Evolutionary conservation across 1,140 invertebrate genomes (phyloP), one percentile per base, ranked within the genome.

Genomic region (Apis cerana): DNA sequence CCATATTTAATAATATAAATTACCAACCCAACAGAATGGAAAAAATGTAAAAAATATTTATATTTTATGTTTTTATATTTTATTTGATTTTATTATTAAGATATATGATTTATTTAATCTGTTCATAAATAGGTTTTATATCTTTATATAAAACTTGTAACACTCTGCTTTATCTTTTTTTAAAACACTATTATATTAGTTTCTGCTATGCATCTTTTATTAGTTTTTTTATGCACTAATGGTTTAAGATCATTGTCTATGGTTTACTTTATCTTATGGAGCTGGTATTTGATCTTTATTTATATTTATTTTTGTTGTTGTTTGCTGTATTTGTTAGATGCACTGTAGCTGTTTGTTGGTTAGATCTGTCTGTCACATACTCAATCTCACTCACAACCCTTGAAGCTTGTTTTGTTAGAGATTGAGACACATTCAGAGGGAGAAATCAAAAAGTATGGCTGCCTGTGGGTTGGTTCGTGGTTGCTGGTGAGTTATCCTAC

Each of bases 311-410:
- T 93, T 93, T 92, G 89, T 94, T 93, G 90, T 93, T 93, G 91
- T 94, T 94, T 93, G 93, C 92, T 94, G 92, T 93, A 94, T 94
- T 94, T 94, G 91, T 93, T 94, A 94, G 93, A 94, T 94, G 93
- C 93, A 94, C 93, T 94, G 93, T 94, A 94, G 93, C 93, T 94
- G 93, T 94, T 92, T 94, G 91, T 93, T 93, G 93, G 91, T 93
- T 94, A 93, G 91, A 92, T 94, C 93, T 93, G 89, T 94, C 93
- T 94, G 92, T 94, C 92, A 93, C 91, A 92, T 90, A 92, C 92
- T 93, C 93, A 91, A 91, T 93, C 93, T 94, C 93, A 88, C 91
- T 91, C 91, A 89, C 90, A 93, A 92, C 89, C 89, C 92, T 90
- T 90, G 92, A 92, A 90, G 93, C 92, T 93, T 93, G 92, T 94